These are phyloP conservation scores for Rhingia campestris DNA, from an alignment of 2,888 invertebrate species.

Conservation along the genomic window DNA sequence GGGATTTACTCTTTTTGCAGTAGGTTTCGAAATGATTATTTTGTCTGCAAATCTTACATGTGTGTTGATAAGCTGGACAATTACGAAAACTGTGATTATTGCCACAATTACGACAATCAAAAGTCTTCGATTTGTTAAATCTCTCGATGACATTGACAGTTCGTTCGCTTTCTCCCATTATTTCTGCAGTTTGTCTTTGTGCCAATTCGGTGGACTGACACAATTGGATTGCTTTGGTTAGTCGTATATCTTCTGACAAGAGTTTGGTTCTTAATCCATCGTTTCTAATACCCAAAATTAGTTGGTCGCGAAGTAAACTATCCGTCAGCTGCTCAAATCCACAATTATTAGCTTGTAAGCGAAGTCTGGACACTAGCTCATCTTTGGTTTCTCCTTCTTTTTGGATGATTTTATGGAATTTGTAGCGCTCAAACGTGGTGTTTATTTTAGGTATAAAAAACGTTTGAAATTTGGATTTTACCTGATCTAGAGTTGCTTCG, in stretches of 20 bases:
- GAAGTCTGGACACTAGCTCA: too few relatives aligned
- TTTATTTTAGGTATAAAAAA: conserved; percentile 36
- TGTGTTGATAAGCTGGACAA: conserved; percentile 18
- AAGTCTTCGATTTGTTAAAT: background rate
- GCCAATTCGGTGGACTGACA: conserved; percentile 31
- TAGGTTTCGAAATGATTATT: conserved; percentile 12
- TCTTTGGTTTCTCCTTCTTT: conserved; percentile 18
- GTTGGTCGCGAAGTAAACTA: conserved; percentile 27
- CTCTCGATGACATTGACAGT: conserved; percentile 10
- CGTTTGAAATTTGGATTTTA: conserved; percentile 28
- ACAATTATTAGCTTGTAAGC: too few relatives aligned
- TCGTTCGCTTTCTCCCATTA: conserved; percentile 14
- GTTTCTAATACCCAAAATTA: conserved; percentile 6
- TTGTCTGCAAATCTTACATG: conserved; percentile 9
- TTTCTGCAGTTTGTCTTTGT: conserved; percentile 15
- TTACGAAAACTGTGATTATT: conserved; percentile 22
- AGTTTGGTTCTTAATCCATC: conserved; percentile 34
- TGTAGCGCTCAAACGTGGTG: conserved; percentile 25
- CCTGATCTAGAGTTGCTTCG: conserved; percentile 10
- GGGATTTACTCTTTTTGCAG: conserved; percentile 6
- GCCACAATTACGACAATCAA: conserved; percentile 23
- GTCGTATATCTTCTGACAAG: conserved; percentile 14
- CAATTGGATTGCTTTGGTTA: conserved; percentile 7
- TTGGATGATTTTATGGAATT: conserved; percentile 37
- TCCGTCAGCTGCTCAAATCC: too few relatives aligned